Percentiles rank a stretch among this genome's conserved stretches.
phyloP scores from a whole-genome alignment of 92 coral and sea anemone species.

The Palythoa grandiflora region DNA sequence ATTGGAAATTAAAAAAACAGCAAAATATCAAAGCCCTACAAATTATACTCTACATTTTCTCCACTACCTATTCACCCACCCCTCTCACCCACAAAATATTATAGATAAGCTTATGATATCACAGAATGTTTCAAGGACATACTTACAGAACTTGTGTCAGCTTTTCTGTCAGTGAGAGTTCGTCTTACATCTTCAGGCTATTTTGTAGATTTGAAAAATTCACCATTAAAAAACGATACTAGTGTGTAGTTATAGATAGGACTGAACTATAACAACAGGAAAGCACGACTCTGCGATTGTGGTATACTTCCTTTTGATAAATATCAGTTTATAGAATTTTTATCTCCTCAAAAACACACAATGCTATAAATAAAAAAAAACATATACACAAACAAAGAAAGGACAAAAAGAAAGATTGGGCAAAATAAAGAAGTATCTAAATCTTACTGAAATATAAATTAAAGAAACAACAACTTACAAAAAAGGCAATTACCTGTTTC shows the following conservation, averaged over 20 bases:
- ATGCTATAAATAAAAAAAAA: no score
- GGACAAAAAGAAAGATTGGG: background rate
- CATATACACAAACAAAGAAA: no score
- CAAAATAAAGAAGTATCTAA: background rate
- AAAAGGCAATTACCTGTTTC: slow-evolving; percentile 73
- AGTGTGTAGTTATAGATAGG: background rate
- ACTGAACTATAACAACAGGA: background rate
- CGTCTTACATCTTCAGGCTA: slow-evolving; percentile 98
- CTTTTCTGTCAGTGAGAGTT: slow-evolving; percentile 91
- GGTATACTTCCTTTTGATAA: background rate
- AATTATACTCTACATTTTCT: no score
- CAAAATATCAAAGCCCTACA: no score
- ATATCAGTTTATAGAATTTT: background rate
- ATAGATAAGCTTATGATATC: background rate
- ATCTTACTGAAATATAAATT: background rate
- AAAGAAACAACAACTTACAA: background rate
- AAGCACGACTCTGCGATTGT: background rate
- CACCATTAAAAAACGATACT: background rate
- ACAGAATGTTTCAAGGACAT: background rate
- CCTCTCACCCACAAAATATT: no score
- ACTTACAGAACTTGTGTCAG: slow-evolving; percentile 95
- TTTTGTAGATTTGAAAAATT: background rate
- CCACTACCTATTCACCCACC: no score
- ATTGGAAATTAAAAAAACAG: no score
- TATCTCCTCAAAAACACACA: background rate